These are phyloP conservation scores for Typhlomys cinereus DNA, from an alignment of 2,113 vertebrate species.

Conservation along the genomic window DNA sequence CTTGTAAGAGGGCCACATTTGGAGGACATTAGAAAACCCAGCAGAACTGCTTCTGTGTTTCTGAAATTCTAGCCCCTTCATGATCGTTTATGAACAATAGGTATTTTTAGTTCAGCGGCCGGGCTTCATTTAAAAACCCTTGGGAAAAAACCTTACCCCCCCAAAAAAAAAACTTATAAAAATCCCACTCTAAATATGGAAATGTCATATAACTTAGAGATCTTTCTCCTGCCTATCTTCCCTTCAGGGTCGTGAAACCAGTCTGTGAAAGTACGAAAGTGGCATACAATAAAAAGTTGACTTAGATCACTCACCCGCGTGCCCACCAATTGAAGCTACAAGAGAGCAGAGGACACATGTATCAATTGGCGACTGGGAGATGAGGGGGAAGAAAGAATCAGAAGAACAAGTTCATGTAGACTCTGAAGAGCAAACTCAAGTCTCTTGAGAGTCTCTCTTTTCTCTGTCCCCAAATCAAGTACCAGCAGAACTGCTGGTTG, in stretches of 20 bases:
- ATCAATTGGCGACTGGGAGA: not conserved
- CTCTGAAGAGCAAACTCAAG: not conserved
- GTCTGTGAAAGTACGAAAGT: not conserved
- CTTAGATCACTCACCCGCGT: conserved; percentile 54
- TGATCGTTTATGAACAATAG: not conserved
- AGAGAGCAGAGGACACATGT: conserved; percentile 15
- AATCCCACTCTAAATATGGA: not conserved
- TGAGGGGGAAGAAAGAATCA: not conserved
- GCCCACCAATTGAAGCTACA: conserved; percentile 57
- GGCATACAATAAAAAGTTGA: not conserved
- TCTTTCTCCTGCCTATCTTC: not conserved
- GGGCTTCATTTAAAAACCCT: not conserved
- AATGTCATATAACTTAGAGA: not conserved
- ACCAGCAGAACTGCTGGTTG: not conserved
- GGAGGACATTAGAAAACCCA: not conserved
- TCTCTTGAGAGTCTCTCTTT: not conserved
- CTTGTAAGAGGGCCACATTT: not conserved
- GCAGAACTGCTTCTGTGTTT: not conserved
- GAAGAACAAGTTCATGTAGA: not conserved
- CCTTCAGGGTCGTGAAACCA: not conserved
- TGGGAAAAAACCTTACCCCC: conserved; percentile 8
- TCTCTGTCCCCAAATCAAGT: not conserved
- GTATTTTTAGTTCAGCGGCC: not conserved
- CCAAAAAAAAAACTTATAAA: conserved; percentile 22
- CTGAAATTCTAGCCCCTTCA: not conserved